phyloP scores from a whole-genome alignment of 1,140 invertebrate species.

The Oryzaephilus surinamensis region DNA sequence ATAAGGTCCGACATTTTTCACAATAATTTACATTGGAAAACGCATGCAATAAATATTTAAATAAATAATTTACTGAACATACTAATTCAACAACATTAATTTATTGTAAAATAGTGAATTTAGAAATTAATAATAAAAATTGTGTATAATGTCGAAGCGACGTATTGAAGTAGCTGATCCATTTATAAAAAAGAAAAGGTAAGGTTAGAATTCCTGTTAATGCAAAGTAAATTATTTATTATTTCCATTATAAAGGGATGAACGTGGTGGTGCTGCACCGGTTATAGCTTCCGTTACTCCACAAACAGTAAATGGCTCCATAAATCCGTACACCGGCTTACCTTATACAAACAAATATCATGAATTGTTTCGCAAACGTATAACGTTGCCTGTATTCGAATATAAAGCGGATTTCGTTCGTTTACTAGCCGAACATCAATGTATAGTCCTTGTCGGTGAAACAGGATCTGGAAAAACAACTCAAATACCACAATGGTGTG shows the following conservation, averaged over 20 bases:
- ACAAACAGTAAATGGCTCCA: conserved; percentile 42
- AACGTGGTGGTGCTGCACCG: conserved; percentile 21
- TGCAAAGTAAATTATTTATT: conserved; percentile 25
- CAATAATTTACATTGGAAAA: too few species aligned
- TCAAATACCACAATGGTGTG: conserved; percentile 87
- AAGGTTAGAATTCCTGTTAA: conserved; percentile 29
- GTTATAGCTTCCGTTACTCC: conserved; percentile 32
- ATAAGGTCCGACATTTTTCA: too few species aligned
- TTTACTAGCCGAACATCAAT: conserved; percentile 78
- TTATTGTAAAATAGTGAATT: too few species aligned
- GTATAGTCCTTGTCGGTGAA: conserved; percentile 90
- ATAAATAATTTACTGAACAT: too few species aligned
- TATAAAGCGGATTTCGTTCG: conserved; percentile 95
- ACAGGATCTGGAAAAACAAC: conserved; percentile 99
- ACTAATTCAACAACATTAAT: too few species aligned
- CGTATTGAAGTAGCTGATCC: conserved; percentile 75
- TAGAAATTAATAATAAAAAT: conserved; percentile 4
- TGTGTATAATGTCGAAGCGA: conserved; percentile 62
- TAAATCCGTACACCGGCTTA: conserved; percentile 60
- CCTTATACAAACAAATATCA: conserved; percentile 74
- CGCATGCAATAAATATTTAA: too few species aligned
- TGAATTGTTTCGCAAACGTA: conserved; percentile 78
- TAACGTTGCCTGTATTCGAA: conserved; percentile 93
- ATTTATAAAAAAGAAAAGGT: conserved; percentile 67
- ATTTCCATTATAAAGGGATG: conserved; percentile 25